Percentiles rank a stretch among this genome's conserved stretches.
Evolutionary conservation across 1,140 invertebrate genomes (phyloP).

Genomic region (Alviniconcha marisindica): DNA sequence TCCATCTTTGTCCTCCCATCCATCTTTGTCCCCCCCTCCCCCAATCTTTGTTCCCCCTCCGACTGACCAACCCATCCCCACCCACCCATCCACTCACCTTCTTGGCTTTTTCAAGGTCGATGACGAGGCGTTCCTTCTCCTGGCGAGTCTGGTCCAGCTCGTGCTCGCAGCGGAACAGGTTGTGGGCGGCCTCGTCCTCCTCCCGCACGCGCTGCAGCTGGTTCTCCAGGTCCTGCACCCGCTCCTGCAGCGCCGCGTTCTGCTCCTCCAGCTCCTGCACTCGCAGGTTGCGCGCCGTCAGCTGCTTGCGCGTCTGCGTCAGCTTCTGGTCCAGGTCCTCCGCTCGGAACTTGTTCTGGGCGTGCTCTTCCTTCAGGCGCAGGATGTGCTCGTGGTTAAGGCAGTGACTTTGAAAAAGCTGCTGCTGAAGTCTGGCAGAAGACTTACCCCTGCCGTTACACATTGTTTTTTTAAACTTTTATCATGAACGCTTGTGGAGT

Average conservation of each 20-base stretch:
- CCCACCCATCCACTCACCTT: constrained; percentile 56
- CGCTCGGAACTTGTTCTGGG: constrained; percentile 39
- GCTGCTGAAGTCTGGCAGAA: no score
- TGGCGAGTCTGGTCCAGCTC: constrained; percentile 54
- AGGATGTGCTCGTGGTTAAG: constrained; percentile 1
- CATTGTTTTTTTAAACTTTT: no score
- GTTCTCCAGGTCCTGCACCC: constrained; percentile 48
- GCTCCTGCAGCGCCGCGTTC: constrained; percentile 49
- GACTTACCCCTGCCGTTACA: no score
- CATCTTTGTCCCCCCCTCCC: not conserved
- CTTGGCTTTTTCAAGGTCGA: constrained; percentile 70
- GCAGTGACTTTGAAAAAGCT: no score
- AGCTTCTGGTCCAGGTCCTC: constrained; percentile 61
- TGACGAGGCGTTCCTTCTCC: constrained; percentile 62
- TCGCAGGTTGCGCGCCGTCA: constrained; percentile 58
- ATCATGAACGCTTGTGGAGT: no score
- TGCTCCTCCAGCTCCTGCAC: constrained; percentile 57
- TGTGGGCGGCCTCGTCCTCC: constrained; percentile 53
- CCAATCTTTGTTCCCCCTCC: not conserved
- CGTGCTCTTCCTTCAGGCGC: constrained; percentile 33
- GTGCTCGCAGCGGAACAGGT: constrained; percentile 53
- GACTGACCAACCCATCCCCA: not conserved
- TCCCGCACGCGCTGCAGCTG: constrained; percentile 60
- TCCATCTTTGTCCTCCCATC: not conserved
- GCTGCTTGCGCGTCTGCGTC: constrained; percentile 53